Conservation (phyloP, 92 coral and sea anemone species). For the Pocillopora grandis region DNA sequence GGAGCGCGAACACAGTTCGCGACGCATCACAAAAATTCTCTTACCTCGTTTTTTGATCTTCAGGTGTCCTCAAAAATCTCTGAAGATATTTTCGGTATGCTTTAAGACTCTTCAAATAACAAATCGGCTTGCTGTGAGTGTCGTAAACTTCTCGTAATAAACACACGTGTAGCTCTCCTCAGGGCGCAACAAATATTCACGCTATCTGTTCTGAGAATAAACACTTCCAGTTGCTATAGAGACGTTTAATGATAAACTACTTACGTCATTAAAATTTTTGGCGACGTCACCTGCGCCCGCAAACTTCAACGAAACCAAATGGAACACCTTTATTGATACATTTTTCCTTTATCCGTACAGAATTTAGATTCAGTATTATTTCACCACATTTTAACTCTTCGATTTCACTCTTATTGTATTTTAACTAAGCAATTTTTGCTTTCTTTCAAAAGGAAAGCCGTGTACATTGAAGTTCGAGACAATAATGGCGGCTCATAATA, state of each 20-base stretch:
- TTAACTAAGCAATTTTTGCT: too few species aligned
- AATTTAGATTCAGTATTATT: too few species aligned
- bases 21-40: neutral
- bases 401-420: too few species aligned
- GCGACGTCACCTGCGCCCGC: constrained; percentile 6
- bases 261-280: neutral
- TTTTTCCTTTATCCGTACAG: too few species aligned
- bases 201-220: constrained; percentile 2
- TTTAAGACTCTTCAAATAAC: neutral
- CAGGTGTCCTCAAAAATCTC: neutral
- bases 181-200: constrained; percentile 4
- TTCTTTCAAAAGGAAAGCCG: too few species aligned
- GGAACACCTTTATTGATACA: too few species aligned
- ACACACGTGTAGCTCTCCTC: neutral
- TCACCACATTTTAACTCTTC: too few species aligned
- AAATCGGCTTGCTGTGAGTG: neutral
- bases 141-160: neutral
- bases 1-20: neutral
- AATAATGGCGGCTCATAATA: too few species aligned
- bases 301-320: constrained; percentile 7
- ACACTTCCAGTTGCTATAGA: constrained; percentile 44
- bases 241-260: neutral
- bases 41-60: neutral
- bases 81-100: neutral
- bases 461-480: too few species aligned